phyloP scores from a whole-genome alignment of 1,140 invertebrate species.

The Drusus annulatus region DNA sequence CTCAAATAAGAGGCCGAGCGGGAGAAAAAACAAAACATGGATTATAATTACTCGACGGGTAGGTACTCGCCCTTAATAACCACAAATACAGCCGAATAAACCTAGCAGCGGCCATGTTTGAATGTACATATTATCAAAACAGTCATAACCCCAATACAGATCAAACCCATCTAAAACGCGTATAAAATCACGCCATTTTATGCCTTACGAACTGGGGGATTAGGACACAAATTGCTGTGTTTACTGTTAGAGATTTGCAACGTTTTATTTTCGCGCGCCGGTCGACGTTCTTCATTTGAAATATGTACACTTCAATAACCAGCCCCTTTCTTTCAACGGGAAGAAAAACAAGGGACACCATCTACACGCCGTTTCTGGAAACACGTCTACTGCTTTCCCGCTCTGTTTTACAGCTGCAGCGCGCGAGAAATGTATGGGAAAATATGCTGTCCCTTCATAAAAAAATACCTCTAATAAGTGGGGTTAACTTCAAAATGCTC shows the following conservation, averaged over 20 bases:
- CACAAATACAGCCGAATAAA: conserved; percentile 30
- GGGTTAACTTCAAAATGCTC: background rate
- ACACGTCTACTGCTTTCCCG: conserved; percentile 23
- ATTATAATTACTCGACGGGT: conserved; percentile 39
- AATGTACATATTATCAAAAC: conserved; percentile 40
- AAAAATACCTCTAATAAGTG: background rate
- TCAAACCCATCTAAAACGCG: background rate
- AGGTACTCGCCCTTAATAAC: conserved; percentile 16
- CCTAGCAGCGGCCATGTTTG: conserved; percentile 21
- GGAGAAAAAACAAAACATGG: conserved; percentile 41
- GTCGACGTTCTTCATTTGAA: conserved; percentile 44
- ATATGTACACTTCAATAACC: conserved; percentile 47
- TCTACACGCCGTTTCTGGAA: conserved; percentile 44
- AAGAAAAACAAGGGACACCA: conserved; percentile 47
- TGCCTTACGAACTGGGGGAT: background rate
- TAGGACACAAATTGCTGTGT: conserved; percentile 1
- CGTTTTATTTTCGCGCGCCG: conserved; percentile 17
- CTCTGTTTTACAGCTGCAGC: background rate
- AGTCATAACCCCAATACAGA: conserved; percentile 11
- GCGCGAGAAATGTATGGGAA: background rate
- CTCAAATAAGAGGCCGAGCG: background rate
- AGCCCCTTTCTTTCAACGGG: conserved; percentile 37
- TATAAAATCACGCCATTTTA: background rate
- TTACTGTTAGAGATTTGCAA: background rate
- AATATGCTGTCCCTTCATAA: background rate